A percentile compares a stretch with the other conserved stretches of the same genome.
These are phyloP conservation scores for Colistium nudipinnis DNA, from an alignment of 2,113 vertebrate genomes.

Conservation along the genomic window DNA sequence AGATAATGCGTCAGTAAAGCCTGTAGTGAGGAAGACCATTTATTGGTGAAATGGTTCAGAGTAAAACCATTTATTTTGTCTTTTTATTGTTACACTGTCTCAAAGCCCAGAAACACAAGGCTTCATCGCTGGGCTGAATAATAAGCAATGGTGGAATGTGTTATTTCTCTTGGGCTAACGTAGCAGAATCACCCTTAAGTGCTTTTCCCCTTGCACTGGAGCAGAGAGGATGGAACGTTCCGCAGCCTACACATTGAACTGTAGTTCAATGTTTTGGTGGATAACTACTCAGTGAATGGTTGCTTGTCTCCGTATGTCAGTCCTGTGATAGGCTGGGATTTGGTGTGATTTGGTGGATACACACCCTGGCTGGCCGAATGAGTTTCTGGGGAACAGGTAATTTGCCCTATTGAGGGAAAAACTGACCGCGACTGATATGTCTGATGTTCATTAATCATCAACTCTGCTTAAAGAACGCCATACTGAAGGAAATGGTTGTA, in stretches of 20 bases:
- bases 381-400: constrained; percentile 69
- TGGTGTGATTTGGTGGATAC: no score
- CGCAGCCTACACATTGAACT: no score
- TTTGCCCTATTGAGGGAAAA: constrained; percentile 69
- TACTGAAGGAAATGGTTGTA: background rate
- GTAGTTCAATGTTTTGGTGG: no score
- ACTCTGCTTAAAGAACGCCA: constrained; percentile 30
- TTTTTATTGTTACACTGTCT: constrained; percentile 36
- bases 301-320: background rate
- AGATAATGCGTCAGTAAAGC: constrained; percentile 18
- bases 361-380: constrained; percentile 67
- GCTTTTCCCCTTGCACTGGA: constrained; percentile 1
- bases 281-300: no score
- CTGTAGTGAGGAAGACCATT: background rate
- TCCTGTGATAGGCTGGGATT: background rate
- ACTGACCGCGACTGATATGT: constrained; percentile 62
- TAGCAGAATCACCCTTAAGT: constrained; percentile 37
- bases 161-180: constrained; percentile 26
- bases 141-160: constrained; percentile 29
- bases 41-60: constrained; percentile 19
- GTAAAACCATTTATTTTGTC: constrained; percentile 27
- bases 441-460: constrained; percentile 58
- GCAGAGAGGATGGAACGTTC: background rate
- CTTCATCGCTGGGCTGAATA: constrained; percentile 37
- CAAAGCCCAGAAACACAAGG: background rate